Percentiles rank a stretch among this genome's conserved stretches.
These are phyloP conservation scores for Discoglossus pictus DNA, from an alignment of 2,797 vertebrate species.

Conservation along the genomic window DNA sequence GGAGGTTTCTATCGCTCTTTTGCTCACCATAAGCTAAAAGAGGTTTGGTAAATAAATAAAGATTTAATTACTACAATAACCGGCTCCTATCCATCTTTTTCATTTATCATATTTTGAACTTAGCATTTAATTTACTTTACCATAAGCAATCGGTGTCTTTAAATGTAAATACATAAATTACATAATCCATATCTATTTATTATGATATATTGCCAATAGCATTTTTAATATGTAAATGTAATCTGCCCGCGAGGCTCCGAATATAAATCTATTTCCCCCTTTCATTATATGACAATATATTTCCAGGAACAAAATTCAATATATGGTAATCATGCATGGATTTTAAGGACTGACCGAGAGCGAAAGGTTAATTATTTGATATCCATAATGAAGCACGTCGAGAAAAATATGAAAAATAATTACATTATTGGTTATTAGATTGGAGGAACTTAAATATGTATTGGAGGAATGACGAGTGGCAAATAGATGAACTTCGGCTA, in stretches of 20 bases:
- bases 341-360: constrained; percentile 47
- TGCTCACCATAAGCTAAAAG: too few relatives aligned
- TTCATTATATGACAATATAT: constrained; percentile 53
- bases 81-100: too few relatives aligned
- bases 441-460: not conserved
- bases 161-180: constrained; percentile 27
- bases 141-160: constrained; percentile 6
- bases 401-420: constrained; percentile 44
- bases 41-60: too few relatives aligned
- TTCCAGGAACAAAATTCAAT: constrained; percentile 50
- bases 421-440: not conserved
- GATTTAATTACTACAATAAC: too few relatives aligned
- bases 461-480: not conserved
- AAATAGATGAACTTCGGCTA: too few relatives aligned
- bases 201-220: constrained; percentile 49
- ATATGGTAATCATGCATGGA: constrained; percentile 49
- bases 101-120: too few relatives aligned
- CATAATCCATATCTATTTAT: constrained; percentile 51
- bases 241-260: constrained; percentile 41
- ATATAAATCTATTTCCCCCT: constrained; percentile 48
- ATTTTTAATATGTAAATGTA: constrained; percentile 51
- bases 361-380: constrained; percentile 51
- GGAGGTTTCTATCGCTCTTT: too few relatives aligned
- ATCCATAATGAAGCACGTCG: constrained; percentile 39
- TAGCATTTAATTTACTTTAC: not conserved